Evolutionary conservation across 2,113 vertebrate species (phyloP).

Genomic region (Pluvianellus socialis): DNA sequence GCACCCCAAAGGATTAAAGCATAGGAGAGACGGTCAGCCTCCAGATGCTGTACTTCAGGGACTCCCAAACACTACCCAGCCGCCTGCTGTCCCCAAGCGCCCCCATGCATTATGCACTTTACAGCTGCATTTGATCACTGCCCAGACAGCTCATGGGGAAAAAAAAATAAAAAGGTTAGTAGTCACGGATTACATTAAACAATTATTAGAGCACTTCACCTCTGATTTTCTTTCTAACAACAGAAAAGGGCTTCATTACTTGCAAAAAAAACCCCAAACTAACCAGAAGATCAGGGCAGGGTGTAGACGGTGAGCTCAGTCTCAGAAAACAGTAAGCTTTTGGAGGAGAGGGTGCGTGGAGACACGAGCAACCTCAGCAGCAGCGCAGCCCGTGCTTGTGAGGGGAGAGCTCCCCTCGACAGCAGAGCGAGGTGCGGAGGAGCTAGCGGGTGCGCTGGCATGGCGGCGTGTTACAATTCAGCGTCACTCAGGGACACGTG

Average conservation of each 20-base stretch:
- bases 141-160: not conserved
- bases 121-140: not conserved
- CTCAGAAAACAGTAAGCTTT: not conserved
- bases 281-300: not conserved
- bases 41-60: not conserved
- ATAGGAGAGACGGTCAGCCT: not conserved
- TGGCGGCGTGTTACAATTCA: rapidly evolving
- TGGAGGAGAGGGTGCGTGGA: not conserved
- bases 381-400: not conserved
- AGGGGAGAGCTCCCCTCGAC: not conserved
- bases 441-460: rapidly evolving
- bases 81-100: not conserved
- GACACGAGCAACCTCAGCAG: not conserved
- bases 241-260: not conserved
- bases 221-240: not conserved
- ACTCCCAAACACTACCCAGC: not conserved
- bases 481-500: rapidly evolving
- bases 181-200: not conserved
- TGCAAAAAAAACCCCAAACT: not conserved
- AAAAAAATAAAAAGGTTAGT: not conserved
- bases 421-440: not conserved
- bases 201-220: not conserved
- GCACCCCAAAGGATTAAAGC: not conserved
- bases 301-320: not conserved
- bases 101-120: rapidly evolving